phyloP scores from a whole-genome alignment of 2,888 invertebrate species.

The Pristionchus arcanus region DNA sequence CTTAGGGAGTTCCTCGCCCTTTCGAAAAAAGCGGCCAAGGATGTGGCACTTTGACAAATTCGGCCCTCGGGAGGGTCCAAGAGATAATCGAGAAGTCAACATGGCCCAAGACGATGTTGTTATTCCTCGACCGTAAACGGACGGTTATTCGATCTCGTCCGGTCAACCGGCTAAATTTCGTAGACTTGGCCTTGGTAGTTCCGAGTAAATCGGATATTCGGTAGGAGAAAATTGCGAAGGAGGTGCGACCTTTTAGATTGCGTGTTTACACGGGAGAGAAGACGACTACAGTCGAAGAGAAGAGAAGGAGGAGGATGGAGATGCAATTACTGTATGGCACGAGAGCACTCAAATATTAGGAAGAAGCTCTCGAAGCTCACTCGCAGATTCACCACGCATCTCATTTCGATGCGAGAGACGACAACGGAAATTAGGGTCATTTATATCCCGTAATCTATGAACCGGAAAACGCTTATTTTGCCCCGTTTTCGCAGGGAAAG shows the following conservation, averaged over 20 bases:
- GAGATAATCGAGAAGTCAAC: background rate
- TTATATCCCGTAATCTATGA: conserved; percentile 10
- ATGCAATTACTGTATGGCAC: conserved; percentile 24
- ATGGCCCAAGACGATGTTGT: background rate
- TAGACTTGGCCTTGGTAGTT: background rate
- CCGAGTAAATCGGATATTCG: background rate
- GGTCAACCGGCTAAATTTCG: background rate
- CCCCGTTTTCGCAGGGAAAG: background rate
- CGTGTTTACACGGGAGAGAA: background rate
- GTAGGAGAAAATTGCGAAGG: background rate
- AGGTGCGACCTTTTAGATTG: background rate
- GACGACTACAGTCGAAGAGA: background rate
- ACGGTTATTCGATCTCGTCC: background rate
- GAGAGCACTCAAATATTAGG: background rate
- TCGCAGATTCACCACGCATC: conserved; percentile 7
- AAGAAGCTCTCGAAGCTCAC: background rate
- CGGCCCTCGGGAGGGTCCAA: background rate
- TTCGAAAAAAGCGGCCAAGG: background rate
- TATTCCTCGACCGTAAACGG: background rate
- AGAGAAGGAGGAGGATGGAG: background rate
- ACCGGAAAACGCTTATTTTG: background rate
- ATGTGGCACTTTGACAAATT: background rate
- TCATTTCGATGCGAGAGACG: background rate
- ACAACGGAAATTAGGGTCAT: background rate
- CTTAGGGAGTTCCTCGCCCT: background rate